phyloP scores from a whole-genome alignment of 2,797 vertebrate species.

The Pseudochirops corinnae region DNA sequence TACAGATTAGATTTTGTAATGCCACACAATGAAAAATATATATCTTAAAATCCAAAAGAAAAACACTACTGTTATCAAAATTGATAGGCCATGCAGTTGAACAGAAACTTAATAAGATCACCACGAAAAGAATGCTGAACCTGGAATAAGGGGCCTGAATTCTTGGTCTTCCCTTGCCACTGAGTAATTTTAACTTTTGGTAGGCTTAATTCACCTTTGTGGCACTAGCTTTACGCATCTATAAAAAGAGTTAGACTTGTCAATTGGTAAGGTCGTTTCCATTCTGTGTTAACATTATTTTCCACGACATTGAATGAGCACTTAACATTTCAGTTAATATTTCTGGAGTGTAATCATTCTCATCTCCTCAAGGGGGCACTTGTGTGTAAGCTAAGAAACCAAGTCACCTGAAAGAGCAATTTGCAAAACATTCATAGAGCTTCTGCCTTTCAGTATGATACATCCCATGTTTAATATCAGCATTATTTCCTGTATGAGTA shows the following conservation, averaged over 20 bases:
- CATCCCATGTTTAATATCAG: slow-evolving; percentile 5
- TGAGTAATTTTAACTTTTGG: neutral
- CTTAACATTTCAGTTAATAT: neutral
- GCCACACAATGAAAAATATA: neutral
- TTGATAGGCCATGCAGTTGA: neutral
- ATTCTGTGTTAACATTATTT: neutral
- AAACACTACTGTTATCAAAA: neutral
- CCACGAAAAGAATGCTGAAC: neutral
- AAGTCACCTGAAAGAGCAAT: neutral
- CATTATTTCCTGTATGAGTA: neutral
- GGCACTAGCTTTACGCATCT: too few relatives aligned
- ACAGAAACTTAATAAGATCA: neutral
- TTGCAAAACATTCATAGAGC: slow-evolving; percentile 54
- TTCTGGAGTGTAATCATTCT: slow-evolving; percentile 64
- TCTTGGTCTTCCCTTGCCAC: neutral
- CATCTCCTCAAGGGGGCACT: slow-evolving; percentile 82
- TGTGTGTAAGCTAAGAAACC: slow-evolving; percentile 62
- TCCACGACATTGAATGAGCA: neutral
- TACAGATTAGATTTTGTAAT: neutral
- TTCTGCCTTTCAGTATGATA: slow-evolving; percentile 10
- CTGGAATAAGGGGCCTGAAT: neutral
- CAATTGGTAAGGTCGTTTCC: neutral
- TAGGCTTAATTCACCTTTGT: neutral
- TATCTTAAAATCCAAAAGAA: neutral
- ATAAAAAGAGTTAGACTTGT: too few relatives aligned